These are phyloP conservation scores for Arctocebus calabarensis DNA, from an alignment of 2,797 vertebrate genomes.

Conservation along the genomic window DNA sequence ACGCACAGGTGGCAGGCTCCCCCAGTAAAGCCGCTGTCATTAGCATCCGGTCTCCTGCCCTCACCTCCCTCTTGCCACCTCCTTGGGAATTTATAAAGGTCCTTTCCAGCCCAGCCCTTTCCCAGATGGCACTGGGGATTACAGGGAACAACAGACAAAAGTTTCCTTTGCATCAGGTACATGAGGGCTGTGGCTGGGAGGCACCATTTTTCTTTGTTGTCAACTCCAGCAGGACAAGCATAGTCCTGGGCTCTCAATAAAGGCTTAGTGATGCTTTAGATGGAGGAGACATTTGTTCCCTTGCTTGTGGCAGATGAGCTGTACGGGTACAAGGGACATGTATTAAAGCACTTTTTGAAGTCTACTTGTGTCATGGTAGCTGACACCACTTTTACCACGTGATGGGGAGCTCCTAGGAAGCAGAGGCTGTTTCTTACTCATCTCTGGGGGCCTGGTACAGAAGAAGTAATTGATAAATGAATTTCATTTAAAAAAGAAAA, in stretches of 20 bases:
- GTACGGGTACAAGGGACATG: background rate
- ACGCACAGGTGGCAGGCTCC: background rate
- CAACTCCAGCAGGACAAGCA: slow-evolving; percentile 2
- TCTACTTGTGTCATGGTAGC: background rate
- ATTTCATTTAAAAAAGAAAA: slow-evolving; percentile 37
- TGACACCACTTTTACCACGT: background rate
- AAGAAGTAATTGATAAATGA: background rate
- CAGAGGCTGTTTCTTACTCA: background rate
- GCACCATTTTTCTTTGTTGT: background rate
- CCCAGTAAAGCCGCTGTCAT: background rate
- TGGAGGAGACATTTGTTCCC: background rate
- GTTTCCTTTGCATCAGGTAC: background rate
- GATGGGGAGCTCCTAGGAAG: background rate
- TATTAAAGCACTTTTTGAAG: background rate
- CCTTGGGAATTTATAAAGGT: background rate
- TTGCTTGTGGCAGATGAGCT: background rate
- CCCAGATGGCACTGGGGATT: background rate
- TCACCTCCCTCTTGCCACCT: slow-evolving; percentile 19
- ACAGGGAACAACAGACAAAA: fast-evolving
- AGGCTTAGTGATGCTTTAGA: background rate
- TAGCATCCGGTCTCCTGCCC: background rate
- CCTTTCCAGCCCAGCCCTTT: background rate
- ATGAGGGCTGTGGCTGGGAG: background rate
- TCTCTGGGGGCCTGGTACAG: background rate
- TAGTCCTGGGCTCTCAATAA: background rate